phyloP scores from a whole-genome alignment of 2,113 vertebrate genomes.

The Microtus oregoni region DNA sequence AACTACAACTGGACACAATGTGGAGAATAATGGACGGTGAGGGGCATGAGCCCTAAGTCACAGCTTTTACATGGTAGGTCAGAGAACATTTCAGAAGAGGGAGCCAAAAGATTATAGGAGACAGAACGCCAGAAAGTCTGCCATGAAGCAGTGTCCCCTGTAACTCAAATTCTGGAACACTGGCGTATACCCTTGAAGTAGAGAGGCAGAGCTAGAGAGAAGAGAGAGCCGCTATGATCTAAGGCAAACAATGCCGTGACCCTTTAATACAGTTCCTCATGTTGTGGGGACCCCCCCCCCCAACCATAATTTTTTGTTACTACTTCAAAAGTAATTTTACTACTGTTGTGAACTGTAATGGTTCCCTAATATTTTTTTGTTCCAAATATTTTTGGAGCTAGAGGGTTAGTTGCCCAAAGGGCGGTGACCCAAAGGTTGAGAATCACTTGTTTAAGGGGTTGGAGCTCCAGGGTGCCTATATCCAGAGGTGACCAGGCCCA shows the following conservation, averaged over 20 bases:
- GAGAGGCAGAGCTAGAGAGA: not conserved
- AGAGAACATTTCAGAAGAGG: not conserved
- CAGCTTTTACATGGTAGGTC: not conserved
- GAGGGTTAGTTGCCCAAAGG: not conserved
- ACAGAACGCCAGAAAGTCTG: not conserved
- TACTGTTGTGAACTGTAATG: not conserved
- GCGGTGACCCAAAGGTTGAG: not conserved
- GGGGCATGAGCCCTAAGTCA: not conserved
- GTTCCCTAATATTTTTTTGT: too few relatives aligned
- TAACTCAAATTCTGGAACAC: not conserved
- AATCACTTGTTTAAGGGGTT: not conserved
- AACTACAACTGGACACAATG: not conserved
- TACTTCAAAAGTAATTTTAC: not conserved
- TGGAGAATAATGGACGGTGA: not conserved
- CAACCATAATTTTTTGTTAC: not conserved
- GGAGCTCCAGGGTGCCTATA: not conserved
- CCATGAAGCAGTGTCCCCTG: not conserved
- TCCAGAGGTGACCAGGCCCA: not conserved
- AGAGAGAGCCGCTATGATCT: not conserved
- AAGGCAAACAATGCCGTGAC: not conserved
- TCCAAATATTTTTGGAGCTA: not conserved
- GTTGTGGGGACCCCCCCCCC: not conserved
- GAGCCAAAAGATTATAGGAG: not conserved
- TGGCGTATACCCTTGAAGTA: not conserved
- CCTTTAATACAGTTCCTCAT: not conserved